Evolutionary conservation across 2,888 invertebrate genomes (phyloP), one percentile per base, ranked within the genome.

Genomic region (Drosophila longiperda): DNA sequence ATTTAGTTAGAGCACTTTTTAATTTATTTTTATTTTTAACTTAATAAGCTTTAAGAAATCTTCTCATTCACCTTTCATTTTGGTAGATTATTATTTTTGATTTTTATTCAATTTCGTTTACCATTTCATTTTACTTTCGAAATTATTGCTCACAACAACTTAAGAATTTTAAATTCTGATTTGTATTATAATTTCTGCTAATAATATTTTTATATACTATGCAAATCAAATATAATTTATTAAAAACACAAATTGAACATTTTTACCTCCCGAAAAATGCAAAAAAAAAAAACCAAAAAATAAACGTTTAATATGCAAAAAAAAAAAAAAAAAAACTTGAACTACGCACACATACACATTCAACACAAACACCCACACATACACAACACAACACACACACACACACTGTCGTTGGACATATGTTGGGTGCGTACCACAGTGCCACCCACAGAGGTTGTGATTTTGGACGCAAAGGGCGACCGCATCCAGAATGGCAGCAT

Each of bases 361-460:
- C 36, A 68, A 70, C 59, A 57, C 20, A 48, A 42, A 78, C 65
- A 74, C 59, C 53, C 38, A 65, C 55, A 59, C 32, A 62, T 52
- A 58, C 45, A 71, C 58, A 52, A 67, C 53, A 58, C 49, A 69
- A 58, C 49, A 69, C 49, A 71, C 53, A 62, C 11, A 50, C 57
- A 58, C 58, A n/a, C 49, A 53, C 49, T 80, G 65, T 69, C 63
- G 80, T 66, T 50, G 75, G 60, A 52, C 29, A 42, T 12, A 49
- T 36, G 38, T 63, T 61, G 74, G 74, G 73, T 32, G 73, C 32
- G 60, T 57, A 66, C n/a, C n/a, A n/a, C 91, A 95, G 97, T 97
- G 84, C 96, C 95, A 93, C 97, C 97, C n/a, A 95, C 95, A 80
- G 95, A 95, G 77, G 95, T 97, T 78, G 94, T 95, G 89, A 95